Base-by-base conservation (phyloP, 2,797 vertebrate species). In the Botia kubotai region DNA sequence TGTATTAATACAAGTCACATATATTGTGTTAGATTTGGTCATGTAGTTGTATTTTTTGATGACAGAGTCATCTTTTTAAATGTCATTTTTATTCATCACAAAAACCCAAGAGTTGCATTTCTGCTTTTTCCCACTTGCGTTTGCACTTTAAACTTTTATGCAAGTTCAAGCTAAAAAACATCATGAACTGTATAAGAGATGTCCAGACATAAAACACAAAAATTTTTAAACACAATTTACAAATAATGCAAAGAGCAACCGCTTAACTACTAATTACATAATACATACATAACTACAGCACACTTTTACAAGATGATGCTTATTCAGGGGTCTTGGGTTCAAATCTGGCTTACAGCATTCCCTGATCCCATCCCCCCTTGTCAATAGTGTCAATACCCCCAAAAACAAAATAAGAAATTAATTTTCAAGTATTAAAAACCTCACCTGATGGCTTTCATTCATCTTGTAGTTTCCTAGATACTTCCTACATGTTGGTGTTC, bases 361-460 rank as follows among this genome's bases (percentile, higher is more conserved):
- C 39, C 66, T 60, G 11, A 70, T 77, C 33, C 39, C 53, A 69
- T 19, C 17, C 52, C 52, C 21, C 4, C 12, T 2, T 26, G 21
- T 5, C 23, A 26, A 62, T 29, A 62, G 13, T 2, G 1, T 0
- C 4, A 26, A 6, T 26, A 69, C 5, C 12, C 21, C 39, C 39
- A 4, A 4, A 43, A 43, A 17, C 23, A 16, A 53, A 48, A 23
- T 66, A 33, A 39, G 19, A 10, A 3, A 17, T 39, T 52, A n/a
- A 66, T 50, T n/a, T 13, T 68, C 43, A 43, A 43, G 23, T 7
- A 43, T 10, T 43, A 6, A 7, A 88, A 79, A 89, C 26, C 65
- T 60, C 87, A 94, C 93, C 93, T 93, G 89, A 78, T 84, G 85
- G 75, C 80, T 84, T 83, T 87, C 87, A 86, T 82, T 91, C 93